Evolutionary conservation across 2,113 vertebrate genomes (phyloP).

Genomic region (Antechinus stuartii): DNA sequence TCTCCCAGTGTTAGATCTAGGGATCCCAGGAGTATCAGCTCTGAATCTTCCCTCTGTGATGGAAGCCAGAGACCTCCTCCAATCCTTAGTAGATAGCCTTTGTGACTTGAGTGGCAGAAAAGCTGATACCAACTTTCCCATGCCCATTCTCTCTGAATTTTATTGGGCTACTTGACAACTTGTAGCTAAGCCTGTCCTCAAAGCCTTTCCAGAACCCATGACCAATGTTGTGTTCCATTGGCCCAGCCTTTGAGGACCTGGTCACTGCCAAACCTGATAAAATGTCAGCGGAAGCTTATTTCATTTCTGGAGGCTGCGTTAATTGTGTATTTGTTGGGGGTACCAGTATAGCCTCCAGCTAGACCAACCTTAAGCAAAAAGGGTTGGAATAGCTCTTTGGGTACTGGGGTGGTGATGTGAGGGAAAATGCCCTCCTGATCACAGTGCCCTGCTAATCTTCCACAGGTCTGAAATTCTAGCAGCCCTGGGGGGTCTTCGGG

Average conservation of each 20-base stretch:
- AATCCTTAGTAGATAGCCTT: background rate
- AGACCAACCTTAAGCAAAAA: background rate
- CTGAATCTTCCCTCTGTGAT: background rate
- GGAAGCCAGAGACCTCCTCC: background rate
- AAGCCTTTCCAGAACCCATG: background rate
- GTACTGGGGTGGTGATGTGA: background rate
- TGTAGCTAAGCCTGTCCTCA: background rate
- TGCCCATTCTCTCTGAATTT: background rate
- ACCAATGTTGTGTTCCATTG: no score
- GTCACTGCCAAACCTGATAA: background rate
- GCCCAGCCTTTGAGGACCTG: background rate
- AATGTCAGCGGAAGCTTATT: background rate
- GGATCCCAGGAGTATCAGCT: no score
- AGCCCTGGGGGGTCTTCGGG: background rate
- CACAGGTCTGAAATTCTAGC: background rate
- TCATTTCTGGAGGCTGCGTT: background rate
- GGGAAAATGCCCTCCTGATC: background rate
- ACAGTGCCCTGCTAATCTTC: background rate
- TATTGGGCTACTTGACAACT: background rate
- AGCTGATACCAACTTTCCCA: background rate
- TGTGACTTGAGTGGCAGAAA: background rate
- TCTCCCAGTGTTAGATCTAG: background rate
- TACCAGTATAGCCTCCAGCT: background rate
- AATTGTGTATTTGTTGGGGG: background rate
- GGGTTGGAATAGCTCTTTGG: background rate